Base-by-base conservation (phyloP, 2,888 invertebrate species). In the Caenorhabditis japonica region DNA sequence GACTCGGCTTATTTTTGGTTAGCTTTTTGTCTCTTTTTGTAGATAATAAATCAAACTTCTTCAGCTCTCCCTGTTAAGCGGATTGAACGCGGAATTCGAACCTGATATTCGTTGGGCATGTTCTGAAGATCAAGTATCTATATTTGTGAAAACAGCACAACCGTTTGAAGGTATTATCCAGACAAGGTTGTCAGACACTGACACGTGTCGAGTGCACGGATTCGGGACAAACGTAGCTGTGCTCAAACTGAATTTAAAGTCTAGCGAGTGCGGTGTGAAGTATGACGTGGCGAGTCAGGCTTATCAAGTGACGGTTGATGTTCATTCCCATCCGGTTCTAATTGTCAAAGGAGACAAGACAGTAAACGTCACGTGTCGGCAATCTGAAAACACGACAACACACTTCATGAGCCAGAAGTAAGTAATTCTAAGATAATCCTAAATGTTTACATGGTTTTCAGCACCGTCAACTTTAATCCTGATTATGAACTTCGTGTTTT, bases 171-270 rank as follows among this genome's bases (percentile, higher is more conserved):
- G 78, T 10, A 27, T 76, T 19, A 60, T 76, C 15, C 53, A 58
- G 7, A 70, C 77, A 3, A 38, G 33, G 7, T 7, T 21, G 4
- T 39, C 59, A 1, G 51, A 59, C 4, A 36, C 38, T 2, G 69
- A 74, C 10, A 44, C 58, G 12, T 78, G 78, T 43, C 53, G 43
- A 12, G 55, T 64, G 1, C 59, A 60, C 25, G 78, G 78, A 10
- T 58, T 75, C 33, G 78, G 78, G 1, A 75, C 78, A 19, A 78
- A 78, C 36, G 70, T 78, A 10, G 73, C 78, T 8, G 76, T 75
- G 4, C 62, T 78, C 13, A 70, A 68, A 21, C 39, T 78, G 21
- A 41, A 49, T 21, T 39, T 72, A n/a, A 71, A 66, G n/a, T 49
- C 56, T 1, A 44, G 56, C 0, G 76, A 76, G 23, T 76, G 76